Evolutionary conservation across 1,140 invertebrate species (phyloP).

Genomic region (Drepana arcuata): DNA sequence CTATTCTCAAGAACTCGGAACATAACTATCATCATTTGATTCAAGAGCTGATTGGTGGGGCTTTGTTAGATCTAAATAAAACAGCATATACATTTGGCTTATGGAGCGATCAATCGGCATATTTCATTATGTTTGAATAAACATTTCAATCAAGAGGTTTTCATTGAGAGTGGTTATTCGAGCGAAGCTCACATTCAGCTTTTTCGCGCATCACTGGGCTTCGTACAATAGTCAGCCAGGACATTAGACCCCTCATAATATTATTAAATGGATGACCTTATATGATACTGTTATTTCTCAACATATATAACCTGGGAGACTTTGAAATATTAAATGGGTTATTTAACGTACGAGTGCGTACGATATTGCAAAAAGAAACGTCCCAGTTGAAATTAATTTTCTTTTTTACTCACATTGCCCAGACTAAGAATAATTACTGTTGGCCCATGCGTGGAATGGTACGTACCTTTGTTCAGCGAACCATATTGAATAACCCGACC

Average conservation of each 20-base stretch:
- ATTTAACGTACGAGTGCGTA: neutral
- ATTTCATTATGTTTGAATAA: slow-evolving; percentile 55
- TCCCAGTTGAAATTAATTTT: too few relatives aligned
- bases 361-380: slow-evolving; percentile 3
- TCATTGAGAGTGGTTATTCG: slow-evolving; percentile 44
- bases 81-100: slow-evolving; percentile 7
- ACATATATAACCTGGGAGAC: neutral
- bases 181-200: slow-evolving; percentile 44
- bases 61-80: too few relatives aligned
- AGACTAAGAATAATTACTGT: too few relatives aligned
- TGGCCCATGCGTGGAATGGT: too few relatives aligned
- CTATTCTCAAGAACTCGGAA: too few relatives aligned
- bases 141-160: slow-evolving; percentile 57
- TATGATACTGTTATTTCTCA: neutral
- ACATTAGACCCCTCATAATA: slow-evolving; percentile 10
- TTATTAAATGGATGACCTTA: slow-evolving; percentile 2
- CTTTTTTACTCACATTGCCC: too few relatives aligned
- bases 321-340: neutral
- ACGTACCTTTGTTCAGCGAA: too few relatives aligned
- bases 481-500: too few relatives aligned
- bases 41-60: too few relatives aligned
- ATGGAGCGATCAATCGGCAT: slow-evolving; percentile 30
- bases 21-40: too few relatives aligned
- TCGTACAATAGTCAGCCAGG: slow-evolving; percentile 21
- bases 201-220: slow-evolving; percentile 46